A percentile compares a stretch with the other conserved stretches of the same genome.
Conservation (phyloP, 2,888 invertebrate genomes). For the Plagiodera versicolora region DNA sequence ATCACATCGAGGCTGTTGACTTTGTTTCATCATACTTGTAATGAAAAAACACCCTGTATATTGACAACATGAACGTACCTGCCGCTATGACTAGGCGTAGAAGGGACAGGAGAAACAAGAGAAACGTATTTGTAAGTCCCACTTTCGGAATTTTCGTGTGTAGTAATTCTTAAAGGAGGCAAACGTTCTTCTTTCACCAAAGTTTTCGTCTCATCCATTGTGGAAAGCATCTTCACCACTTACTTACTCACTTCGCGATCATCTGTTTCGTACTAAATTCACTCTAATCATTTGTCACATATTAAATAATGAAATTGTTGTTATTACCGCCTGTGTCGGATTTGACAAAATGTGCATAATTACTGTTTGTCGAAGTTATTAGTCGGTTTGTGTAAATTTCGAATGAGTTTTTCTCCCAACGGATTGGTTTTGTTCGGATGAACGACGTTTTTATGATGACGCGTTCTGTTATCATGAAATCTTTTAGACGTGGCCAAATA, state of each 20-base stretch:
- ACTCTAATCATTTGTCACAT: not conserved
- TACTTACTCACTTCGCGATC: not conserved
- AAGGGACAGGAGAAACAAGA: too few species aligned
- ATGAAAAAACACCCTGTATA: too few species aligned
- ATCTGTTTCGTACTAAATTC: not conserved
- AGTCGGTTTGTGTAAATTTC: not conserved
- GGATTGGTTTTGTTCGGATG: constrained; percentile 11
- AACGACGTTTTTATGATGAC: constrained; percentile 25
- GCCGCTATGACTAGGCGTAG: constrained; percentile 31
- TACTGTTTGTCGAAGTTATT: not conserved
- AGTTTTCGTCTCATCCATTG: constrained; percentile 24
- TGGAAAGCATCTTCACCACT: constrained; percentile 23
- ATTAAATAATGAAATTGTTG: not conserved
- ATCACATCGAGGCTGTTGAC: too few species aligned
- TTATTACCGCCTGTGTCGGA: not conserved
- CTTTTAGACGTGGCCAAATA: constrained; percentile 16
- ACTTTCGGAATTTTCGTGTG: constrained; percentile 24
- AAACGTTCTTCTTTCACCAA: constrained; percentile 23
- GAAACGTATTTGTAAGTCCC: constrained; percentile 26
- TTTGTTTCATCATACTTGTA: too few species aligned
- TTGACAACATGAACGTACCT: too few species aligned
- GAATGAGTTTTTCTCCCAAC: not conserved
- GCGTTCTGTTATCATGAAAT: constrained; percentile 36
- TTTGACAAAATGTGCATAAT: not conserved
- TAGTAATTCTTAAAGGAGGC: constrained; percentile 9